phyloP scores from a whole-genome alignment of 2,888 invertebrate genomes.

The Seira sanloemensis region DNA sequence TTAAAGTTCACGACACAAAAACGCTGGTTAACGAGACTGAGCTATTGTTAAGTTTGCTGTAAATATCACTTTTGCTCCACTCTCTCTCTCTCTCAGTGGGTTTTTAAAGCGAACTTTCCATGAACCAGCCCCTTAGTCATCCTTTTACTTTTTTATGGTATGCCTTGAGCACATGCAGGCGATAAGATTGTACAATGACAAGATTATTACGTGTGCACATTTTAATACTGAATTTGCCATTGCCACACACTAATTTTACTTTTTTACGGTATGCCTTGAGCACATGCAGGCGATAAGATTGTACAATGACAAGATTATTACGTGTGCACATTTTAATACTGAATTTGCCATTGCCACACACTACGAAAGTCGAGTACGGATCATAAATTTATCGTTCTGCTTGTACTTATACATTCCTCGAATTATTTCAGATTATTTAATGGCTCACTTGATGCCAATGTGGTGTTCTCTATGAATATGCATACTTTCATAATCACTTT shows the following conservation, averaged over 20 bases:
- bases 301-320: background rate
- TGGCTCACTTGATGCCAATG: background rate
- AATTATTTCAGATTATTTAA: background rate
- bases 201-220: background rate
- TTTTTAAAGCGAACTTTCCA: slow-evolving; percentile 31
- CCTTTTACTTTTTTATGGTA: slow-evolving; percentile 34
- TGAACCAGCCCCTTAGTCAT: slow-evolving; percentile 31
- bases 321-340: background rate
- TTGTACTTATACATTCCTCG: background rate
- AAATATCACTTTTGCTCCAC: background rate
- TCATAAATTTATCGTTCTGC: background rate
- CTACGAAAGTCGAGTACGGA: too few relatives aligned
- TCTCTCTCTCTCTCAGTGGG: background rate
- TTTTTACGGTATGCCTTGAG: background rate
- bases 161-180: slow-evolving; percentile 8
- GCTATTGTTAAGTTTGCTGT: too few relatives aligned
- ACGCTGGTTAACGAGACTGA: too few relatives aligned
- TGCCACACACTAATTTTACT: slow-evolving; percentile 31
- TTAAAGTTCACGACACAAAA: too few relatives aligned
- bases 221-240: background rate
- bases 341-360: background rate
- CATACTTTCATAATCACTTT: background rate
- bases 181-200: background rate
- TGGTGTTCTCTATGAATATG: background rate
- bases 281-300: slow-evolving; percentile 15